Evolutionary conservation across 2,888 invertebrate genomes (phyloP).

Genomic region (Eurytoma californica): DNA sequence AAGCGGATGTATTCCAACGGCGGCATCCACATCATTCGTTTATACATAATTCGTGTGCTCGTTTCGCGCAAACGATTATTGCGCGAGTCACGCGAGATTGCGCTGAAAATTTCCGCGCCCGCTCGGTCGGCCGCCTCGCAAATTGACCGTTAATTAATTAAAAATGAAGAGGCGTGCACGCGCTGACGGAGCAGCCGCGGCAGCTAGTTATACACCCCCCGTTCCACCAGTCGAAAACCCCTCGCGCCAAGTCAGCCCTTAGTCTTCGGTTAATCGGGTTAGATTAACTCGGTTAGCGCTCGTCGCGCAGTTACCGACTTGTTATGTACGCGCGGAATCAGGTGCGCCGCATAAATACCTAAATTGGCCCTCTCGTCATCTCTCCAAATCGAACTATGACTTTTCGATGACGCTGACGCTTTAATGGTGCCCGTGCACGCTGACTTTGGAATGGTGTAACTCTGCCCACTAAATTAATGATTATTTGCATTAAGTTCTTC

Average conservation of each 20-base stretch:
- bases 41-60: slow-evolving; percentile 48
- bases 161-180: slow-evolving; percentile 65
- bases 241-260: slow-evolving; percentile 68
- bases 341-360: slow-evolving; percentile 53
- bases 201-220: slow-evolving; percentile 62
- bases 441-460: too few species aligned
- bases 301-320: slow-evolving; percentile 65
- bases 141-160: slow-evolving; percentile 72
- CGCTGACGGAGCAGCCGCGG: slow-evolving; percentile 59
- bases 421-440: too few species aligned
- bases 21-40: slow-evolving; percentile 41
- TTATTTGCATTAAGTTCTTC: too few species aligned
- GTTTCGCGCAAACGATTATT: slow-evolving; percentile 55
- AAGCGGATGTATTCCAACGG: background rate
- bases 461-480: too few species aligned
- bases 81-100: slow-evolving; percentile 52
- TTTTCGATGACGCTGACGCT: slow-evolving; percentile 30
- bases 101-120: slow-evolving; percentile 60
- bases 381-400: slow-evolving; percentile 42
- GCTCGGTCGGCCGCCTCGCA: slow-evolving; percentile 56
- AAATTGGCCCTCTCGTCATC: slow-evolving; percentile 32
- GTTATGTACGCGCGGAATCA: slow-evolving; percentile 60
- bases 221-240: slow-evolving; percentile 56
- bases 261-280: slow-evolving; percentile 71
- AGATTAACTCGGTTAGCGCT: slow-evolving; percentile 70